Percentiles rank a stretch among this genome's conserved stretches.
These are phyloP conservation scores for Caenorhabditis tropicalis DNA, from an alignment of 1,140 invertebrate genomes.

Conservation along the genomic window DNA sequence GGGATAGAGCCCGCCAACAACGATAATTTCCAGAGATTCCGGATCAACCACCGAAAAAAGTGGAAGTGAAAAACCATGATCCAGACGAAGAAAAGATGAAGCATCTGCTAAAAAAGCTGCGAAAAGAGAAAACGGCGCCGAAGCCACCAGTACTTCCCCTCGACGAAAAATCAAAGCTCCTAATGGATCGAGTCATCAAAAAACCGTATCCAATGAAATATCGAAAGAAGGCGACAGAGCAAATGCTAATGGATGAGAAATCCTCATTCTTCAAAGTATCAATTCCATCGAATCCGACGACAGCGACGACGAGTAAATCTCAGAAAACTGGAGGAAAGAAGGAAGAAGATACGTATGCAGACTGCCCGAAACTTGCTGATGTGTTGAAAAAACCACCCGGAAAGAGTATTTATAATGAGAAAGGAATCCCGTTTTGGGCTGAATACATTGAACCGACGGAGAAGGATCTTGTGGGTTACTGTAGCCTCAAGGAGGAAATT, in stretches of 20 bases:
- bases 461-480: not conserved
- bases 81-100: not conserved
- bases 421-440: not conserved
- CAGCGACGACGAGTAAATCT: not conserved
- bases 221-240: not conserved
- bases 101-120: not conserved
- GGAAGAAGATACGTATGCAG: not conserved
- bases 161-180: not conserved
- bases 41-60: not conserved
- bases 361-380: not conserved
- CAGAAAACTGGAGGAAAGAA: not conserved
- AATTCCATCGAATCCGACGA: not conserved
- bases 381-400: not conserved
- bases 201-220: not conserved
- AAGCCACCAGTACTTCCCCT: not conserved
- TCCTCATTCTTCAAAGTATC: slow-evolving; percentile 9
- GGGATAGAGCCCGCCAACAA: not conserved
- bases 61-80: not conserved
- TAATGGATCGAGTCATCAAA: slow-evolving; percentile 14
- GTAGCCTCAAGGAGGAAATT: not conserved
- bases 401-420: not conserved
- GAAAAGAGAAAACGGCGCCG: not conserved
- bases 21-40: not conserved
- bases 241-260: slow-evolving; percentile 11
- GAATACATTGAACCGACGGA: not conserved